phyloP scores from a whole-genome alignment of 1,140 invertebrate genomes.

The Habropoda laboriosa region DNA sequence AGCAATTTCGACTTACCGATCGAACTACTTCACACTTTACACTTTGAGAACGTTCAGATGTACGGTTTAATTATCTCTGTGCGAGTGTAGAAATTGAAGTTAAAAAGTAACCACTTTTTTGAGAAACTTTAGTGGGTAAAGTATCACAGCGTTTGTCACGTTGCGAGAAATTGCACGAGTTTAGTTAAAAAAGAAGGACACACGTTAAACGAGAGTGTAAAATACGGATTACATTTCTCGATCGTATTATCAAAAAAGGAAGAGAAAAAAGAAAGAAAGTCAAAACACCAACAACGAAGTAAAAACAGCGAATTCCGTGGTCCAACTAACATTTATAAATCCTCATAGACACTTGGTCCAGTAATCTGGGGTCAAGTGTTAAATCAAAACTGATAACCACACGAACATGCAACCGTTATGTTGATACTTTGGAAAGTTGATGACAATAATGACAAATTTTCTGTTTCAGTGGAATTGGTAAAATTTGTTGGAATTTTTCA shows the following conservation, averaged over 20 bases:
- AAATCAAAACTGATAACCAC: slow-evolving; percentile 72
- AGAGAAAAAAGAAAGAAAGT: too few species aligned
- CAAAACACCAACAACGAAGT: slow-evolving; percentile 35
- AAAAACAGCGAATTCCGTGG: slow-evolving; percentile 64
- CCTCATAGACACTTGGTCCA: slow-evolving; percentile 62
- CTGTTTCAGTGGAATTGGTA: background rate
- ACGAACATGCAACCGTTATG: background rate
- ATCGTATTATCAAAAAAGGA: slow-evolving; percentile 46
- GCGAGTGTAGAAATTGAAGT: too few species aligned
- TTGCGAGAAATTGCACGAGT: background rate
- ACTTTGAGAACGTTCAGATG: too few species aligned
- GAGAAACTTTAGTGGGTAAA: too few species aligned
- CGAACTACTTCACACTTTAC: too few species aligned
- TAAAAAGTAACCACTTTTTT: too few species aligned
- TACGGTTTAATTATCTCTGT: too few species aligned
- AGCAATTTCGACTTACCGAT: too few species aligned
- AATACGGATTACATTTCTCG: background rate
- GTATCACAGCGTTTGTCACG: too few species aligned
- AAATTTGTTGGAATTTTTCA: background rate
- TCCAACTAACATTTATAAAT: slow-evolving; percentile 67
- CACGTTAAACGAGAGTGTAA: background rate
- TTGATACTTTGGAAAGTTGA: background rate
- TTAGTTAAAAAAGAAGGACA: background rate
- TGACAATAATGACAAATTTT: slow-evolving; percentile 6
- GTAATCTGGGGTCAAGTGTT: slow-evolving; percentile 75